Conservation (phyloP, 1,140 invertebrate genomes). For the Calephelis virginiensis region DNA sequence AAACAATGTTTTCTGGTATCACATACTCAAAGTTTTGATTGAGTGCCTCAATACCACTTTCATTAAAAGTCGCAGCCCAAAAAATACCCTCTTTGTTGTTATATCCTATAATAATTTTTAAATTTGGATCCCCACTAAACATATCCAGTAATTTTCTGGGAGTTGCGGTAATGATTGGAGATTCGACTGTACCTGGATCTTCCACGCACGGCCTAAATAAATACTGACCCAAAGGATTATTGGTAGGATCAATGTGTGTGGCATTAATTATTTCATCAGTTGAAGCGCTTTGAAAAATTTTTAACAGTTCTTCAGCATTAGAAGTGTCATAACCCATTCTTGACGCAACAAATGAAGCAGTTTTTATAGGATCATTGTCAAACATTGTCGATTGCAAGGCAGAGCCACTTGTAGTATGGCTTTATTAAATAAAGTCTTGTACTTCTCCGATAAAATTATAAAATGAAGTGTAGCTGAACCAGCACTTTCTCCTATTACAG, state of each 20-base stretch:
- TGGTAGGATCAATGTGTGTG: constrained; percentile 25
- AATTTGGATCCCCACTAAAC: constrained; percentile 20
- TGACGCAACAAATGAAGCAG: constrained; percentile 33
- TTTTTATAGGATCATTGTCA: constrained; percentile 33
- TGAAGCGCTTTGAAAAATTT: constrained; percentile 36
- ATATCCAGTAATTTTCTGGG: constrained; percentile 33
- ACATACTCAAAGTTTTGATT: constrained; percentile 29
- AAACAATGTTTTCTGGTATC: constrained; percentile 35
- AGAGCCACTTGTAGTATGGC: constrained; percentile 80
- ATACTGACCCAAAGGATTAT: constrained; percentile 30
- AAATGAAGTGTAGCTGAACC: constrained; percentile 56
- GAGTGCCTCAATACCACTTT: constrained; percentile 24
- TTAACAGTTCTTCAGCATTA: constrained; percentile 32
- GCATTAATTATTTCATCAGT: constrained; percentile 35
- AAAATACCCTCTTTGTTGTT: constrained; percentile 44
- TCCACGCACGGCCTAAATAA: constrained; percentile 43
- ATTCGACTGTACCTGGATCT: constrained; percentile 19
- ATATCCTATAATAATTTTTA: constrained; percentile 37
- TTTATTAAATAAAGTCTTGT: constrained; percentile 79
- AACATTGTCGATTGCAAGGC: constrained; percentile 65
- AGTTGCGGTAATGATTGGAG: constrained; percentile 28
- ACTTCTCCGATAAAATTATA: constrained; percentile 34
- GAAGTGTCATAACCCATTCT: constrained; percentile 39
- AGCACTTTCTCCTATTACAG: constrained; percentile 70
- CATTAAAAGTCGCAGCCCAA: constrained; percentile 31